phyloP scores from a whole-genome alignment of 2,888 invertebrate species.

The Argyresthia goedartella region DNA sequence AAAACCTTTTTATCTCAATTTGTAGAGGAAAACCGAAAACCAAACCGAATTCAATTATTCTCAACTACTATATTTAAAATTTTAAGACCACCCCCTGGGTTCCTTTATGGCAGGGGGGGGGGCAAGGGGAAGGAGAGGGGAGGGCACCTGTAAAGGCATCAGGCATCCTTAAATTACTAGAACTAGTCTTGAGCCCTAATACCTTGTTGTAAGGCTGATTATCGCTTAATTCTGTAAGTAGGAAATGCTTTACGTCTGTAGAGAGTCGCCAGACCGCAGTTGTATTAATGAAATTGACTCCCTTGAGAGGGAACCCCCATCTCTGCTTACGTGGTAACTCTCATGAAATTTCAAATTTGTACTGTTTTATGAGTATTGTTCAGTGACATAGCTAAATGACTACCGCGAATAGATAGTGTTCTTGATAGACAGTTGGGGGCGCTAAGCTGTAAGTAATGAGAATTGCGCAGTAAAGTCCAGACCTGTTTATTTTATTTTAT shows the following conservation, averaged over 20 bases:
- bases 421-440: no score
- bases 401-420: no score
- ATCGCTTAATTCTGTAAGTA: neutral
- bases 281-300: slow-evolving; percentile 66
- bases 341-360: neutral
- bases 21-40: slow-evolving; percentile 33
- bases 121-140: no score
- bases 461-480: no score
- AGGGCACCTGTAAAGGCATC: no score
- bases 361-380: no score
- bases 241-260: neutral
- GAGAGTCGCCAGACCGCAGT: slow-evolving; percentile 26
- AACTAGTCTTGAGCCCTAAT: no score
- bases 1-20: slow-evolving; percentile 43
- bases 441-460: no score
- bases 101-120: slow-evolving; percentile 11
- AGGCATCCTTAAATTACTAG: no score
- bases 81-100: slow-evolving; percentile 34
- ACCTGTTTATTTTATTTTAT: no score
- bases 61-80: slow-evolving; percentile 53
- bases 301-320: slow-evolving; percentile 36
- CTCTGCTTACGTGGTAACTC: slow-evolving; percentile 23
- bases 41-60: slow-evolving; percentile 54
- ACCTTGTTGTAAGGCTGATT: no score
- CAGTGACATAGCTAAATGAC: no score